Base-by-base conservation (phyloP, 2,888 invertebrate genomes). In the Heteromyza rotundicornis region DNA sequence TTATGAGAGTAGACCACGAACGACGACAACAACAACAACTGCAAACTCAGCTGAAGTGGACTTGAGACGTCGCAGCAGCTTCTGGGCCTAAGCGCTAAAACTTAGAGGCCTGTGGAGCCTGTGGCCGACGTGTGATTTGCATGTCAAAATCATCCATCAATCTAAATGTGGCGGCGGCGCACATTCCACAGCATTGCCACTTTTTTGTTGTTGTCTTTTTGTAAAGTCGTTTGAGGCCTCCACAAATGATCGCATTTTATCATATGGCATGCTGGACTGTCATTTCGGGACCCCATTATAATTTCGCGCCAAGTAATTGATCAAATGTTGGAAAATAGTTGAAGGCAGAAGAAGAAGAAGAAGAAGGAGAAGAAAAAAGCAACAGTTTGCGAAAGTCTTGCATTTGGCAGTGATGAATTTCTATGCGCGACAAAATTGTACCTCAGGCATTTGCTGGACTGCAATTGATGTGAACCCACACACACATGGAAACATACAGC, bases 71-170 rank as follows among this genome's bases (percentile, higher is more conserved):
- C n/a, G 40, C 40, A 14, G 40, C n/a, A n/a, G n/a, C n/a, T n/a
- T n/a, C n/a, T n/a, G n/a, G n/a, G n/a, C 40, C 10, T 3, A n/a
- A 8, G 14, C 40, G 40, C 40, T 40, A n/a, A 7, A 7, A n/a
- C n/a, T n/a, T n/a, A n/a, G n/a, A n/a, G 12, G 40, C n/a, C 40
- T 12, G 2, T n/a, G 27, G 7, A 7, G 40, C 40, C n/a, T 3
- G 3, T 19, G 19, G 17, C 47, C 47, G 14, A 3, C 47, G 19
- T 14, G 47, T 19, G 47, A 47, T 47, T 47, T 47, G 20, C 47
- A 47, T 47, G 47, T 2, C 47, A 20, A 47, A 47, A 17, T 47
- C 47, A 47, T 47, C 47, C 47, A 47, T 47, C 47, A 47, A 47
- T 47, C 20, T 7, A n/a, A 40, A n/a, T n/a, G n/a, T n/a, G 16